Evolutionary conservation across 1,140 invertebrate genomes (phyloP).

Genomic region (Drosophila equinoxialis): DNA sequence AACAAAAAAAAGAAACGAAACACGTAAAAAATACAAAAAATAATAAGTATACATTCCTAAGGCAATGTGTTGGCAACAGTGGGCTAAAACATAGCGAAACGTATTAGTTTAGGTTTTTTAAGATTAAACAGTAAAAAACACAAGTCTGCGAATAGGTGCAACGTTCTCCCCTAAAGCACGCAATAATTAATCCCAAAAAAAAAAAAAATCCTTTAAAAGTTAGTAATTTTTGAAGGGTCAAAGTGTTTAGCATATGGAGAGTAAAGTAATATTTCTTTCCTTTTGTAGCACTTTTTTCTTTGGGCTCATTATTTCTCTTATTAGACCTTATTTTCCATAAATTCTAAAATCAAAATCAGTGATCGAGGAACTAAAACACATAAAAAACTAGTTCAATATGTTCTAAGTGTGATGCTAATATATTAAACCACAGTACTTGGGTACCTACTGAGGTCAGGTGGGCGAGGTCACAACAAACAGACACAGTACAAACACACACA

Average conservation of each 20-base stretch:
- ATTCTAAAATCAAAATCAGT: too few species aligned
- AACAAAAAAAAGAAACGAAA: slow-evolving; percentile 8
- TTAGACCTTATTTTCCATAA: too few species aligned
- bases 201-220: too few species aligned
- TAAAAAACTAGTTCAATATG: neutral
- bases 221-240: neutral
- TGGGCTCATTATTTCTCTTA: too few species aligned
- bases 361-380: neutral
- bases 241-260: too few species aligned
- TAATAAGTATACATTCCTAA: slow-evolving; percentile 4
- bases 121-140: too few species aligned
- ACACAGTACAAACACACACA: slow-evolving; percentile 48
- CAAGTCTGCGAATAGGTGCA: too few species aligned
- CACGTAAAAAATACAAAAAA: neutral
- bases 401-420: too few species aligned
- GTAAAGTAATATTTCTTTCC: neutral
- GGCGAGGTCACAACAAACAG: slow-evolving; percentile 67
- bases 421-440: slow-evolving; percentile 43
- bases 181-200: too few species aligned
- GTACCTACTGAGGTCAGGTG: slow-evolving; percentile 69
- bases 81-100: neutral
- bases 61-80: neutral
- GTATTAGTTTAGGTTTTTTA: too few species aligned
- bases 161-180: too few species aligned
- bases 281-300: neutral